These are phyloP conservation scores for Terebella lapidaria DNA, from an alignment of 2,888 invertebrate genomes.

Conservation along the genomic window DNA sequence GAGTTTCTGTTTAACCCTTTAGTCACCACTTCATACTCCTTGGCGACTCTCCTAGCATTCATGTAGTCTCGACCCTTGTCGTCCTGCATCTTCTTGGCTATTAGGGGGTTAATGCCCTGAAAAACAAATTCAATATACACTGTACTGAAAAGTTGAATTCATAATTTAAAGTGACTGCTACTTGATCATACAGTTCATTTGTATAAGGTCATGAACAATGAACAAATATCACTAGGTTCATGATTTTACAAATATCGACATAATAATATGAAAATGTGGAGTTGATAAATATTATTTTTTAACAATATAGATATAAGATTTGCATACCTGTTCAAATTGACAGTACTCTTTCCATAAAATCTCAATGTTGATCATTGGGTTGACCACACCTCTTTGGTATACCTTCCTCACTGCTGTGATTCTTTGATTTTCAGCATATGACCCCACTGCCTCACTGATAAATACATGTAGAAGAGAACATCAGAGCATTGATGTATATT, in stretches of 20 bases:
- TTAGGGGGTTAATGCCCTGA: constrained; percentile 70
- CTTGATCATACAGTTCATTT: too few species aligned
- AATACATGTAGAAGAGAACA: too few species aligned
- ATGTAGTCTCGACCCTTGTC: constrained; percentile 95
- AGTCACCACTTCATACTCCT: constrained; percentile 89
- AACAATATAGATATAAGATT: too few species aligned
- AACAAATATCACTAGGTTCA: neutral
- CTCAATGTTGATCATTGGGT: constrained; percentile 96
- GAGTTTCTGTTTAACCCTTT: constrained; percentile 91
- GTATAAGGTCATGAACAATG: neutral
- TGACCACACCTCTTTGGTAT: constrained; percentile 91
- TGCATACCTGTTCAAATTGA: constrained; percentile 69
- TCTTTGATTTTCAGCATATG: constrained; percentile 98
- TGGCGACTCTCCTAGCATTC: constrained; percentile 92
- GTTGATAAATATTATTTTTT: too few species aligned
- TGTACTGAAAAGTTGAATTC: too few species aligned
- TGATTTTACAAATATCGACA: too few species aligned
- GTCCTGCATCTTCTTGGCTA: constrained; percentile 93
- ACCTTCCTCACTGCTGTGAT: constrained; percentile 96
- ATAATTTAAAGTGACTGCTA: too few species aligned
- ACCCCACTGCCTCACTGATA: constrained; percentile 82
- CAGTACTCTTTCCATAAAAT: constrained; percentile 93
- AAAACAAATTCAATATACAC: neutral
- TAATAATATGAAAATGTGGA: too few species aligned
- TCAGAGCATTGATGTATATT: neutral